These are phyloP conservation scores for Morelia viridis DNA, from an alignment of 2,797 vertebrate genomes.

Conservation along the genomic window DNA sequence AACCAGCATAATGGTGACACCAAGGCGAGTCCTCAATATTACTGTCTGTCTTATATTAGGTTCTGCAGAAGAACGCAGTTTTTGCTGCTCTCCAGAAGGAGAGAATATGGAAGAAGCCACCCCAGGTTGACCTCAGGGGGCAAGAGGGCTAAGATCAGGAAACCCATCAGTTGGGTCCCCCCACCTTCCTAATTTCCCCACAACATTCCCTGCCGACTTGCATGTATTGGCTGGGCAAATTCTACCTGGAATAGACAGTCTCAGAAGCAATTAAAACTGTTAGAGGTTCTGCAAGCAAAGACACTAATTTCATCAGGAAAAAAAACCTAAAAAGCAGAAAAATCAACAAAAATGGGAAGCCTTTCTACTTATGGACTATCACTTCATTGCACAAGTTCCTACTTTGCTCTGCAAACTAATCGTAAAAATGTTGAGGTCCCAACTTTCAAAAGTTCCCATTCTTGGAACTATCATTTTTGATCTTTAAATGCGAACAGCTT, in stretches of 20 bases:
- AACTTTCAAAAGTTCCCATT: not conserved
- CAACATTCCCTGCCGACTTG: not conserved
- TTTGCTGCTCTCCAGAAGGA: not conserved
- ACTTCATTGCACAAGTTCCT: not conserved
- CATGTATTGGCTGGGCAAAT: not conserved
- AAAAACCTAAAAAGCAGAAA: not conserved
- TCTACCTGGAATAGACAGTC: not conserved
- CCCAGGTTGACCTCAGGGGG: not conserved
- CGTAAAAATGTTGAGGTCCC: not conserved
- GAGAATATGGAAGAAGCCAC: not conserved
- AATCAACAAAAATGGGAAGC: not conserved
- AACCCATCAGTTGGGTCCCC: not conserved
- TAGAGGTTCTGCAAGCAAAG: not conserved
- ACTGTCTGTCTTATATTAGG: not conserved
- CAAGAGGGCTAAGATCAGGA: not conserved
- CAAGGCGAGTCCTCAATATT: not conserved
- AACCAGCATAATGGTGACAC: not conserved
- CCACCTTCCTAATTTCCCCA: not conserved
- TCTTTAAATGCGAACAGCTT: not conserved
- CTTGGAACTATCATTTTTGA: not conserved
- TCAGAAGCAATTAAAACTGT: not conserved
- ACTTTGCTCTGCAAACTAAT: not conserved
- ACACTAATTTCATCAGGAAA: not conserved
- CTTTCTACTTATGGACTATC: not conserved
- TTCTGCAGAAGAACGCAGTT: not conserved